Evolutionary conservation across 2,888 invertebrate species (phyloP), one percentile per base, ranked within the genome.

Genomic region (Branchipolynoe longqiensis): DNA sequence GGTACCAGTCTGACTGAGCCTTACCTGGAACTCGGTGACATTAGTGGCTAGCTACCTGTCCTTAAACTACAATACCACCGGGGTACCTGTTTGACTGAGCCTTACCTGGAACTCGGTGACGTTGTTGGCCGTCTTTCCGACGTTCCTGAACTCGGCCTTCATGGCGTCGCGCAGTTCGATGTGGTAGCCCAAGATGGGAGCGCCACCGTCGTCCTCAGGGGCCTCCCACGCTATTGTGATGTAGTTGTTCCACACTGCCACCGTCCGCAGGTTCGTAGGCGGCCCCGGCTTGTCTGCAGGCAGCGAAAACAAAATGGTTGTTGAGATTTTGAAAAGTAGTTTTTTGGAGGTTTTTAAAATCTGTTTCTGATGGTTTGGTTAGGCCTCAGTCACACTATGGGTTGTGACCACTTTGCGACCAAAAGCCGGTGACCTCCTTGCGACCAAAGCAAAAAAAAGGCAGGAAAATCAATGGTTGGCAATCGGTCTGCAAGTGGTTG

Each of bases 131-230:
- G 88, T 84, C 22, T 58, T 82, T n/a, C 87, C 89, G 8, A 89
- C 84, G 58, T 85, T 85, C 64, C 82, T 86, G 82, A 78, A 89
- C 41, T 84, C 83, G 33, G 84, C 82, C 36, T 88, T 88, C 40
- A 82, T 86, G 0, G 88, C 82, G 58, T 89, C 89, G 38, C 91
- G 89, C 74, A 91, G 90, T 85, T 93, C 93, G 8, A 94, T 87
- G 59, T 91, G 87, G 88, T 93, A 94, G 12, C 90, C 90, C 31
- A 85, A 87, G 31, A 89, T 56, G 22, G 88, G 86, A 22, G 87
- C 85, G 25, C 89, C 89, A 8, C 89, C 89, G 28, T 89, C 89
- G 3, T 78, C 73, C 12, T 83, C 86, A n/a, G 91, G 91, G 25
- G 85, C 82, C n/a, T 86, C 85, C 91, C 91, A 91, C 0, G 85